Evolutionary conservation across 2,888 invertebrate species (phyloP).

Genomic region (Catocala fraxini): DNA sequence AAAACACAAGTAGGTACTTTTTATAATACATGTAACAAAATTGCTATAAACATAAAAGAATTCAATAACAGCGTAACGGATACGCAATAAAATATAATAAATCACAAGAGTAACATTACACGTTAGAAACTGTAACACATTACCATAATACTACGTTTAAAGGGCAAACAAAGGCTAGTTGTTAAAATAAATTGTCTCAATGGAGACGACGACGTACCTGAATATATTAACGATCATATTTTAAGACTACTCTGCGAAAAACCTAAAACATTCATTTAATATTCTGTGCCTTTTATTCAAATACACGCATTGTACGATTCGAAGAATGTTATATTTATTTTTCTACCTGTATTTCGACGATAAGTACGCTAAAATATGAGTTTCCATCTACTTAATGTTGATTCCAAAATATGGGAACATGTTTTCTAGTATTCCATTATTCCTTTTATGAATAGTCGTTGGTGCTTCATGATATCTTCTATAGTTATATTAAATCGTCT

Average conservation of each 20-base stretch:
- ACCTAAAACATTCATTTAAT: constrained; percentile 38
- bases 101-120: constrained; percentile 4
- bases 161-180: constrained; percentile 26
- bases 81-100: constrained; percentile 17
- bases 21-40: too few species aligned
- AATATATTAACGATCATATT: constrained; percentile 43
- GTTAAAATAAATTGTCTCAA: constrained; percentile 38
- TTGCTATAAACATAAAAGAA: too few species aligned
- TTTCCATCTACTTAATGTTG: constrained; percentile 8
- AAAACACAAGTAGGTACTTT: too few species aligned
- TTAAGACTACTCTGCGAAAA: constrained; percentile 45
- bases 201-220: constrained; percentile 29
- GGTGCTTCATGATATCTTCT: neutral
- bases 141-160: constrained; percentile 30
- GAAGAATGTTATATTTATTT: constrained; percentile 39
- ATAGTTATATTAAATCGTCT: neutral
- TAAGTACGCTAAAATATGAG: constrained; percentile 26
- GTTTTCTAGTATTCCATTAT: neutral
- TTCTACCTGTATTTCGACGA: constrained; percentile 19
- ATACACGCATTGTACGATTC: constrained; percentile 30
- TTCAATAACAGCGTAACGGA: too few species aligned
- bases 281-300: constrained; percentile 32
- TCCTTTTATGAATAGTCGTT: neutral
- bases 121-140: constrained; percentile 14
- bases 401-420: constrained; percentile 1